Conservation (phyloP, 2,113 vertebrate genomes). For the Archilochus colubris region DNA sequence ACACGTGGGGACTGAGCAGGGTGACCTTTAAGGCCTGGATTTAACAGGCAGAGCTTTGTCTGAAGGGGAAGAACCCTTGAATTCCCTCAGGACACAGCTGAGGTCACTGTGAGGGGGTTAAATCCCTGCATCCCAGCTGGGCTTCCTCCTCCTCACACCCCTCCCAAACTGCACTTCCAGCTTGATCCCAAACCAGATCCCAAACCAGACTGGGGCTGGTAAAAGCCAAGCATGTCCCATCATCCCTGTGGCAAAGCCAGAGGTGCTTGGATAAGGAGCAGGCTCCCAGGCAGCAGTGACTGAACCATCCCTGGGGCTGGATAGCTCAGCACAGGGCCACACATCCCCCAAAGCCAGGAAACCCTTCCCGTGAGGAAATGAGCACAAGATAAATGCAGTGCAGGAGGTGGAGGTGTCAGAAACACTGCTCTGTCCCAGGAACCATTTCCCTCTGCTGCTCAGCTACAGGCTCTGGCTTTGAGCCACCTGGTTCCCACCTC, state of each 20-base stretch:
- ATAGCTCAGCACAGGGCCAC: rapidly evolving
- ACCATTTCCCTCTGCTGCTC: not conserved
- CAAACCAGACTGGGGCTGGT: not conserved
- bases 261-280: not conserved
- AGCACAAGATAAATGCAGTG: not conserved
- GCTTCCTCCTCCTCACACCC: not conserved
- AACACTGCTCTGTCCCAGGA: too few relatives aligned
- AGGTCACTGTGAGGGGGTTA: not conserved
- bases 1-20: rapidly evolving
- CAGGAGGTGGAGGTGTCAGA: rapidly evolving
- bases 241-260: not conserved
- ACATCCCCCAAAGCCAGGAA: not conserved
- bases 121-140: not conserved
- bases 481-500: not conserved
- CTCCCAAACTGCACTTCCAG: not conserved
- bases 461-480: rapidly evolving
- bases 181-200: not conserved
- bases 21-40: not conserved
- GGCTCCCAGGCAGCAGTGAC: not conserved
- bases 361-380: rapidly evolving
- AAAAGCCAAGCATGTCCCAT: rapidly evolving
- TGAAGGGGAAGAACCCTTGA: not conserved
- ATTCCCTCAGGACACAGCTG: not conserved
- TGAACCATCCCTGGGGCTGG: rapidly evolving
- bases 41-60: rapidly evolving